Conservation (phyloP, 2,888 invertebrate species). For the Erebia palarica region DNA sequence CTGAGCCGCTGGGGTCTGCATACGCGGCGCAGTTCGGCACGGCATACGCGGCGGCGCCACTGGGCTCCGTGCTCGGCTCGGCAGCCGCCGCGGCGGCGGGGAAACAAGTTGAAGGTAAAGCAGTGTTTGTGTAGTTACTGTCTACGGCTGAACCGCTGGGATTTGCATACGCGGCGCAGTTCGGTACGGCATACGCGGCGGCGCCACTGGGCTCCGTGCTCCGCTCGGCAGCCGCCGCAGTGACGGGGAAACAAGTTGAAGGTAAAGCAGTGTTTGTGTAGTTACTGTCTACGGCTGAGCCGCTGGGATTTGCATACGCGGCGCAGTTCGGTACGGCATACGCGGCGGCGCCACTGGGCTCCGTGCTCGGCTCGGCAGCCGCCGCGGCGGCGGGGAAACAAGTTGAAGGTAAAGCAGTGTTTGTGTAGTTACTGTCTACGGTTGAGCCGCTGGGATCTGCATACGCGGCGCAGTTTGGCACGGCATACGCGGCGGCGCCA, state of each 20-base stretch:
- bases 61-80: conserved; percentile 85
- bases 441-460: conserved; percentile 83
- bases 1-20: conserved; percentile 83
- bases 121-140: neutral
- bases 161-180: conserved; percentile 84
- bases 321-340: conserved; percentile 85
- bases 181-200: conserved; percentile 85
- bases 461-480: conserved; percentile 84
- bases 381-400: conserved; percentile 94
- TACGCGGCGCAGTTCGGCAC: conserved; percentile 85
- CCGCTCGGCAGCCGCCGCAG: conserved; percentile 88
- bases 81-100: conserved; percentile 91
- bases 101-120: conserved; percentile 94
- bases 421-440: conserved; percentile 44
- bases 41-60: conserved; percentile 84
- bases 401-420: conserved; percentile 87
- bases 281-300: conserved; percentile 83
- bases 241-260: conserved; percentile 96
- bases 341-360: conserved; percentile 84
- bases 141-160: conserved; percentile 80
- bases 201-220: conserved; percentile 84
- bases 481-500: conserved; percentile 84
- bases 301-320: conserved; percentile 83
- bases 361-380: conserved; percentile 87
- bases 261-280: conserved; percentile 70